A percentile compares a stretch with the other conserved stretches of the same genome.
Evolutionary conservation across 2,113 vertebrate genomes (phyloP).

Genomic region (Raphicerus campestris): DNA sequence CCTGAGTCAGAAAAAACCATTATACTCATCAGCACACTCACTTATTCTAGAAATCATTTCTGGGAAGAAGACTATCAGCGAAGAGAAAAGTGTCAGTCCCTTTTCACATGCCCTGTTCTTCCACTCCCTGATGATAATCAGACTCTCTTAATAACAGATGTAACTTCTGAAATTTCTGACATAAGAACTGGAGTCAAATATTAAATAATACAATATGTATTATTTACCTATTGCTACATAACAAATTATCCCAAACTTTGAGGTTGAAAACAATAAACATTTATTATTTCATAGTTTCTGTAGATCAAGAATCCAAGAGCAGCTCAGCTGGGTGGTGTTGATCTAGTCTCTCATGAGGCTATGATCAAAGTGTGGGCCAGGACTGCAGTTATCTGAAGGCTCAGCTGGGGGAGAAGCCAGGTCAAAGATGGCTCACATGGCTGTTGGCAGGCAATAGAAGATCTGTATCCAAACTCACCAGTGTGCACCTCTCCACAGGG

Average conservation of each 20-base stretch:
- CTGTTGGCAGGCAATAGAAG: background rate
- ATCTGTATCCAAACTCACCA: background rate
- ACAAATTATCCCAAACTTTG: background rate
- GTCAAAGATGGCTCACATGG: conserved; percentile 2
- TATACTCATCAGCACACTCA: background rate
- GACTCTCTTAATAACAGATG: background rate
- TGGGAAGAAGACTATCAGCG: conserved; percentile 8
- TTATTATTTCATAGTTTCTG: conserved; percentile 18
- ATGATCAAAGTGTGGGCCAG: background rate
- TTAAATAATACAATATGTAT: background rate
- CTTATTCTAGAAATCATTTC: conserved; percentile 18
- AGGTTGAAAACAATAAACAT: background rate
- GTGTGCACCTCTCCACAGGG: background rate
- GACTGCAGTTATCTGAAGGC: background rate
- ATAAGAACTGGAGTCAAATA: background rate
- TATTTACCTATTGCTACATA: background rate
- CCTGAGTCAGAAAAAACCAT: conserved; percentile 11
- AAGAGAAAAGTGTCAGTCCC: background rate
- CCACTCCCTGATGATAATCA: background rate
- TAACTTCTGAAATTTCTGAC: conserved; percentile 21
- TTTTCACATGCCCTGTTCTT: conserved; percentile 2
- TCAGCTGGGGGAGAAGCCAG: background rate
- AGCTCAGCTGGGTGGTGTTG: background rate
- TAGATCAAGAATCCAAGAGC: background rate
- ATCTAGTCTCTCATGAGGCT: background rate